Conservation (phyloP, 2,888 invertebrate species). For the Folsomia manolachei region DNA sequence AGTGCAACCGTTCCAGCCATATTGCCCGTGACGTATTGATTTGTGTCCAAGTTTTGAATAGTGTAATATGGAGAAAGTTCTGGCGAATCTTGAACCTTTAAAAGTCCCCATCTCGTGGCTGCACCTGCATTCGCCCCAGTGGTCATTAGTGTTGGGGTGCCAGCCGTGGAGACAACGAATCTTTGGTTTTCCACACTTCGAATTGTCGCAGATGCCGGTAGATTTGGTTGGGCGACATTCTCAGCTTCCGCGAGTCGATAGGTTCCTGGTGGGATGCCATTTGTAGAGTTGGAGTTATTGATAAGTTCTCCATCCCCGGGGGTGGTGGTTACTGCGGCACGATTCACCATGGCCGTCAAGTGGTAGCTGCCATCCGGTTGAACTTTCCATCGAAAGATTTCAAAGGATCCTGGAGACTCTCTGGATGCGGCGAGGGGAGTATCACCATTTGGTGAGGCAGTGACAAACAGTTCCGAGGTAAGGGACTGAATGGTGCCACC, state of each 20-base stretch:
- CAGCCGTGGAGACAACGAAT: conserved; percentile 30
- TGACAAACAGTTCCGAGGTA: conserved; percentile 30
- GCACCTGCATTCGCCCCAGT: conserved; percentile 13
- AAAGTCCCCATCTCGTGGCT: conserved; percentile 29
- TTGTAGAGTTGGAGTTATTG: conserved; percentile 32
- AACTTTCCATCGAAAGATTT: conserved; percentile 37
- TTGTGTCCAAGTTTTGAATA: conserved; percentile 21
- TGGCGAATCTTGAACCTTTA: conserved; percentile 18
- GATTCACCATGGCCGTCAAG: conserved; percentile 43
- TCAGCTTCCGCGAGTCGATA: conserved; percentile 28
- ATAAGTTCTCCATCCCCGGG: conserved; percentile 24
- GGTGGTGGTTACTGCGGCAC: conserved; percentile 16
- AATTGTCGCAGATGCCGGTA: conserved; percentile 30
- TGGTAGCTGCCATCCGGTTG: conserved; percentile 26
- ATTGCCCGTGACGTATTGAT: conserved; percentile 37
- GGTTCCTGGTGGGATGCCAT: conserved; percentile 18
- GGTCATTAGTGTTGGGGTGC: conserved; percentile 22
- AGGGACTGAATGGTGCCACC: conserved; percentile 28
- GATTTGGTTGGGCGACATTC: not conserved
- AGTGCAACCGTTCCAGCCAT: conserved; percentile 31
- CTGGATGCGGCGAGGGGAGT: conserved; percentile 25
- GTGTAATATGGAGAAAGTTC: conserved; percentile 24
- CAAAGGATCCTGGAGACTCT: conserved; percentile 32
- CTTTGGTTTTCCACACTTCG: conserved; percentile 25
- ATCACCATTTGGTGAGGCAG: conserved; percentile 29